A percentile compares a stretch with the other conserved stretches of the same genome.
Evolutionary conservation across 2,888 invertebrate species (phyloP).

Genomic region (Ctena decussata): DNA sequence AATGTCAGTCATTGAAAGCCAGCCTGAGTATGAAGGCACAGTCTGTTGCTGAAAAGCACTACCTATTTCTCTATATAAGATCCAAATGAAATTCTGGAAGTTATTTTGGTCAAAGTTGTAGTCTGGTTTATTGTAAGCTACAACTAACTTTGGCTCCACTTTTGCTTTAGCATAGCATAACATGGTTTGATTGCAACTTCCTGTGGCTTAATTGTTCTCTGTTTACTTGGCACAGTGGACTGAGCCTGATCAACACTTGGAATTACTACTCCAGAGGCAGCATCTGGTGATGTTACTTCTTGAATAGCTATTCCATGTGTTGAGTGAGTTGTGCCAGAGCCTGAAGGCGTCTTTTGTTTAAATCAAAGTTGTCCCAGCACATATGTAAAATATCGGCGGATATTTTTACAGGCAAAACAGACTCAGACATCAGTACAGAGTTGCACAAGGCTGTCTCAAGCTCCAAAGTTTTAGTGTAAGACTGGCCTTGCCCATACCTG

Average conservation of each 20-base stretch:
- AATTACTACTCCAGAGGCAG: neutral
- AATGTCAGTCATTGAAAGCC: neutral
- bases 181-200: slow-evolving; percentile 23
- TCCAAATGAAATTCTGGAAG: neutral
- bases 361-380: neutral
- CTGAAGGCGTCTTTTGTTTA: neutral
- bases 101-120: neutral
- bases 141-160: slow-evolving; percentile 16
- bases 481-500: slow-evolving; percentile 43
- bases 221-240: neutral
- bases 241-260: neutral
- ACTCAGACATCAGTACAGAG: neutral
- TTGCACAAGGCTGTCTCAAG: slow-evolving; percentile 46
- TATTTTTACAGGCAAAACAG: neutral
- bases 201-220: neutral
- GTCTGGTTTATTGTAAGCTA: neutral
- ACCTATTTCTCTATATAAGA: neutral
- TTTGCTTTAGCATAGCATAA: slow-evolving; percentile 28
- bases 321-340: neutral
- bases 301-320: neutral
- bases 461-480: slow-evolving; percentile 14
- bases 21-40: slow-evolving; percentile 35
- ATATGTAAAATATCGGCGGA: neutral
- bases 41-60: neutral
- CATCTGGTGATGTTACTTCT: slow-evolving; percentile 13